These are phyloP conservation scores for Euwallacea fornicatus DNA, from an alignment of 1,140 invertebrate species.

Conservation along the genomic window DNA sequence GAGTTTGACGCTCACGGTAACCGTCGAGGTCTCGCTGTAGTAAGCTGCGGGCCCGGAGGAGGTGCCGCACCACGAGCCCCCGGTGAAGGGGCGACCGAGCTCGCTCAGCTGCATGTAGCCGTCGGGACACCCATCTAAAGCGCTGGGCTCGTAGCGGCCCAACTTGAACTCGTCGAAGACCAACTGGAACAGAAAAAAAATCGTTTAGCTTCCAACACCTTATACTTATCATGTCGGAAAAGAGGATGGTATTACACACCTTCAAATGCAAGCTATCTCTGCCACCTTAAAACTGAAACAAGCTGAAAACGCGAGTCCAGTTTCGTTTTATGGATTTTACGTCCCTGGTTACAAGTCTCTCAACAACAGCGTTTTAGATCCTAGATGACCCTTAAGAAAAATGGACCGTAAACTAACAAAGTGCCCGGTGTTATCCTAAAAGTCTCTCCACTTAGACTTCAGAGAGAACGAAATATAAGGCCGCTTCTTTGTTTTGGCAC, in stretches of 20 bases:
- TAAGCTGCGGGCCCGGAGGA: slow-evolving; percentile 76
- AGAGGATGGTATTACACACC: no score
- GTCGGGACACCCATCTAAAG: slow-evolving; percentile 71
- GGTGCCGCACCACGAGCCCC: slow-evolving; percentile 81
- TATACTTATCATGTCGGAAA: not conserved
- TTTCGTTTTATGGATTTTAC: not conserved
- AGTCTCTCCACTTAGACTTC: not conserved
- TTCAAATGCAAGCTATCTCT: no score
- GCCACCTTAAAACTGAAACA: not conserved
- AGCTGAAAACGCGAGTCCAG: not conserved
- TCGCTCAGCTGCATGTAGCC: slow-evolving; percentile 84
- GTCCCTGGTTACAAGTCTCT: not conserved
- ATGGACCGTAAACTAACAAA: slow-evolving; percentile 15
- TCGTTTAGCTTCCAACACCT: not conserved
- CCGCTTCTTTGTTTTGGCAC: not conserved
- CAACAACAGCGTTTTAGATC: not conserved
- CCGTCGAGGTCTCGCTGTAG: slow-evolving; percentile 81
- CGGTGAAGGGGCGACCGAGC: slow-evolving; percentile 77
- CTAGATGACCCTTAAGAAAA: slow-evolving; percentile 5
- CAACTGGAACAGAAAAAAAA: slow-evolving; percentile 59
- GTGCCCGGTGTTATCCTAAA: slow-evolving; percentile 7
- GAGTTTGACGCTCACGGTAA: slow-evolving; percentile 75
- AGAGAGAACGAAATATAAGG: not conserved
- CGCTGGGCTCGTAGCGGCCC: slow-evolving; percentile 69
- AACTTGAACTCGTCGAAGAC: slow-evolving; percentile 83